These are phyloP conservation scores for Opisthocomus hoazin DNA, from an alignment of 2,113 vertebrate species.

Conservation along the genomic window DNA sequence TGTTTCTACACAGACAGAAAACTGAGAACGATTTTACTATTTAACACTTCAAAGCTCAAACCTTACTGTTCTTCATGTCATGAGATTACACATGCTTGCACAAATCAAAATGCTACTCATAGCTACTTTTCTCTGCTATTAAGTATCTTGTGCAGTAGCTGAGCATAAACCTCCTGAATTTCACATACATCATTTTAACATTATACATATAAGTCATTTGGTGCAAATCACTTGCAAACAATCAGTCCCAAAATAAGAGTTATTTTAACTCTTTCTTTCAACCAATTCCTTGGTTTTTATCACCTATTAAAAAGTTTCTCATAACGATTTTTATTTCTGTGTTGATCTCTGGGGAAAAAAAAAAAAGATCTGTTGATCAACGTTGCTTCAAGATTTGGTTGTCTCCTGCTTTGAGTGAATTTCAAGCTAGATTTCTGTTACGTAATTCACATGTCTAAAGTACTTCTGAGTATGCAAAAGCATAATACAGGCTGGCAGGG, in stretches of 20 bases:
- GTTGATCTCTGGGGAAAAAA: neutral
- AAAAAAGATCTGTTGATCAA: neutral
- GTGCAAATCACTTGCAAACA: neutral
- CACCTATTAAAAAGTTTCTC: neutral
- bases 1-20: neutral
- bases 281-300: neutral
- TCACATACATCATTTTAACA: neutral
- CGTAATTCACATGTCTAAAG: neutral
- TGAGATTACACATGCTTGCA: neutral
- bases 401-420: neutral
- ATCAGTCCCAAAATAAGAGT: neutral
- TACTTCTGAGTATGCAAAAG: neutral
- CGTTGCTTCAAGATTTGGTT: neutral
- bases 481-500: neutral
- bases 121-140: neutral
- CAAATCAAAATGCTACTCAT: neutral
- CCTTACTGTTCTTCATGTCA: neutral
- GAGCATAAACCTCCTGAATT: neutral
- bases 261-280: neutral
- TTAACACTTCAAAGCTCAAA: neutral
- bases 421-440: neutral
- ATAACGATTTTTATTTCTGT: neutral
- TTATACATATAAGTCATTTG: neutral
- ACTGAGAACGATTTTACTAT: neutral
- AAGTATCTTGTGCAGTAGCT: neutral